phyloP scores from a whole-genome alignment of 2,113 vertebrate species.

The Protobothrops flavoviridis region DNA sequence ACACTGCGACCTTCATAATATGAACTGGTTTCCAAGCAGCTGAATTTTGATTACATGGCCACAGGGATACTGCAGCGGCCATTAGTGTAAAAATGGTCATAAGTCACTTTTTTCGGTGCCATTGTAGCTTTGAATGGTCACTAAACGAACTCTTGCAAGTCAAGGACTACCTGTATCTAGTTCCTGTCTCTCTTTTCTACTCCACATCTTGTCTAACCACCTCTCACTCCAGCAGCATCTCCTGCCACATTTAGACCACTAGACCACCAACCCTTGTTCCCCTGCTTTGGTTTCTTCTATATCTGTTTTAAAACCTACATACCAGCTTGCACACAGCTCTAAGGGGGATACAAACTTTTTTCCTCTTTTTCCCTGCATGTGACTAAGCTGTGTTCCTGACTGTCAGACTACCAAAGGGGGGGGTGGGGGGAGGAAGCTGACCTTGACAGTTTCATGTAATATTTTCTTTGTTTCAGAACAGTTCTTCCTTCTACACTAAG shows the following conservation, averaged over 20 bases:
- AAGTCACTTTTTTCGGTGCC: no score
- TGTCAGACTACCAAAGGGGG: background rate
- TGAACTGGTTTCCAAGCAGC: no score
- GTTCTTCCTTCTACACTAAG: constrained; percentile 6
- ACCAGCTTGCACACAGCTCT: background rate
- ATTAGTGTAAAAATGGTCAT: no score
- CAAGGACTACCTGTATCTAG: background rate
- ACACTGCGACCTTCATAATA: no score
- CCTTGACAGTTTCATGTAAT: background rate
- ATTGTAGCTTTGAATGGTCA: no score
- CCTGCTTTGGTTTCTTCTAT: background rate
- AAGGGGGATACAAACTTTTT: background rate
- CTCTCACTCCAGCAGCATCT: background rate
- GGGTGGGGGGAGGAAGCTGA: background rate
- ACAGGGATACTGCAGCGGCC: no score
- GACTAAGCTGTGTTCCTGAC: background rate
- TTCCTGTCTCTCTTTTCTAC: background rate
- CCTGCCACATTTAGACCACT: background rate
- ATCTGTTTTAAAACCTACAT: background rate
- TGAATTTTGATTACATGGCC: no score
- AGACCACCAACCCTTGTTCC: background rate
- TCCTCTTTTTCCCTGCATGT: background rate
- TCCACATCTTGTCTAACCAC: background rate
- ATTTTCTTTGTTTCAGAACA: background rate
- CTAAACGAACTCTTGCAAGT: no score